phyloP scores from a whole-genome alignment of 2,113 vertebrate genomes.

The Dasyornis broadbenti region DNA sequence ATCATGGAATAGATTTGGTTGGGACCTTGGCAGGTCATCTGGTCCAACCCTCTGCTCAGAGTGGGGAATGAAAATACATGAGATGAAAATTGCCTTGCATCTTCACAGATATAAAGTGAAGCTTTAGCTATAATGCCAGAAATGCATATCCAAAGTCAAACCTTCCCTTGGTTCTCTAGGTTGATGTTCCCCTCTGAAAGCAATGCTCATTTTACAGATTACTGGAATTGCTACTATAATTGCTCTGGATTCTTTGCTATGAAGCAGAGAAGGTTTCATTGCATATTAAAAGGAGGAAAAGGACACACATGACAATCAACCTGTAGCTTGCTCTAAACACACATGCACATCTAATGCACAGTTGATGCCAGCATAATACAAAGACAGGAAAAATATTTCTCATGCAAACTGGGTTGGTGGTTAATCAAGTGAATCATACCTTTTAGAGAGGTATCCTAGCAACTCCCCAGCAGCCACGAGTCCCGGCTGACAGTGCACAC shows the following conservation, averaged over 20 bases:
- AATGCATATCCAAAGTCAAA: not conserved
- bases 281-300: not conserved
- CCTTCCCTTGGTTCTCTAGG: not conserved
- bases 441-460: slow-evolving; percentile 72
- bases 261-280: not conserved
- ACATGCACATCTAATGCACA: not conserved
- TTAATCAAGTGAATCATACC: slow-evolving; percentile 67
- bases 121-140: not conserved
- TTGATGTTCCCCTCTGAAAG: not conserved
- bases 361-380: slow-evolving; percentile 28
- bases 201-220: not conserved
- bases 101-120: not conserved
- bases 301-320: not conserved
- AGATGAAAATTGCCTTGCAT: not conserved
- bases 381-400: slow-evolving; percentile 43
- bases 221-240: not conserved
- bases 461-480: slow-evolving; percentile 63
- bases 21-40: not conserved
- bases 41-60: not conserved
- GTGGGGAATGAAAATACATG: not conserved
- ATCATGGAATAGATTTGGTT: not conserved
- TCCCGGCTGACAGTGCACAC: slow-evolving; percentile 43
- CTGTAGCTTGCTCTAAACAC: slow-evolving; percentile 32
- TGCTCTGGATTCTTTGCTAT: not conserved
- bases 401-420: slow-evolving; percentile 54